phyloP scores from a whole-genome alignment of 2,888 invertebrate genomes.

The Agonopterix alstromeriana region DNA sequence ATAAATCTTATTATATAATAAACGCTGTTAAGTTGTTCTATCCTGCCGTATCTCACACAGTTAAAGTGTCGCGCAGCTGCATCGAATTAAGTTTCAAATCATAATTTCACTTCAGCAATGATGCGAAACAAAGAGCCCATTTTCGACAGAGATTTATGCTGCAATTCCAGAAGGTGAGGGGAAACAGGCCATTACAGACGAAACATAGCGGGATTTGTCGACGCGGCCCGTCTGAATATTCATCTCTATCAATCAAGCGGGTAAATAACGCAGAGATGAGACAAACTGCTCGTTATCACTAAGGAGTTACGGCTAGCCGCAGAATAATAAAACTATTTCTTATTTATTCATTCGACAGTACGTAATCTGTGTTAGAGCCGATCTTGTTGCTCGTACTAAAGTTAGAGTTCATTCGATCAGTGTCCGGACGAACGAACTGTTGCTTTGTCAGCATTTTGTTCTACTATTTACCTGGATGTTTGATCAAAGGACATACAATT shows the following conservation, averaged over 20 bases:
- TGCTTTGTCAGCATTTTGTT: background rate
- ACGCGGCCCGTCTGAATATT: constrained; percentile 46
- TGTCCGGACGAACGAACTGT: background rate
- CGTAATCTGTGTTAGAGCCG: background rate
- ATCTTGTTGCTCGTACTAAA: background rate
- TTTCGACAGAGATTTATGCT: constrained; percentile 51
- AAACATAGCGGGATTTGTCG: constrained; percentile 42
- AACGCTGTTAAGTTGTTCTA: too few relatives aligned
- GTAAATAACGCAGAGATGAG: constrained; percentile 48
- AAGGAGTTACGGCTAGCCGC: constrained; percentile 34
- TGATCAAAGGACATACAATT: background rate
- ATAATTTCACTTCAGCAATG: constrained; percentile 10
- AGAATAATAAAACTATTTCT: constrained; percentile 32
- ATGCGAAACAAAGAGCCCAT: constrained; percentile 38
- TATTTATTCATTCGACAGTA: constrained; percentile 8
- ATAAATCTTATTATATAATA: too few relatives aligned
- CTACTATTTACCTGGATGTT: background rate
- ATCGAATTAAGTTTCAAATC: too few relatives aligned
- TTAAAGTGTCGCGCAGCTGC: too few relatives aligned
- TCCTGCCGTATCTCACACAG: too few relatives aligned
- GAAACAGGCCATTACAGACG: constrained; percentile 36
- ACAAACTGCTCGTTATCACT: constrained; percentile 40
- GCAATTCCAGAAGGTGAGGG: constrained; percentile 46
- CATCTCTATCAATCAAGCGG: constrained; percentile 59
- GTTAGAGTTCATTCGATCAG: background rate